These are phyloP conservation scores for Vulpes vulpes DNA, from an alignment of 2,113 vertebrate genomes.

Conservation along the genomic window DNA sequence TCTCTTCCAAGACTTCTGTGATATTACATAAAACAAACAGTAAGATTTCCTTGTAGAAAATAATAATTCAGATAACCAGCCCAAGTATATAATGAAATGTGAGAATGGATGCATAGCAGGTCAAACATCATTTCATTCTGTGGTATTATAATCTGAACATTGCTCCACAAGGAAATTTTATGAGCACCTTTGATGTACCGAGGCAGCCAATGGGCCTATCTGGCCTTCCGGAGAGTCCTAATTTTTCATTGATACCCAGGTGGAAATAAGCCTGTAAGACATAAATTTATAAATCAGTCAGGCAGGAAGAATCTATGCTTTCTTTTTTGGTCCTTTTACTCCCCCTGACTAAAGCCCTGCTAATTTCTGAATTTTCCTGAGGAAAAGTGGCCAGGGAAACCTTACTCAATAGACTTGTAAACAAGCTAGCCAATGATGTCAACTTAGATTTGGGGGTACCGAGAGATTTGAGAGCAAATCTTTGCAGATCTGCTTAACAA, in stretches of 20 bases:
- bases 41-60: constrained; percentile 41
- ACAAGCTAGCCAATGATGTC: neutral
- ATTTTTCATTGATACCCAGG: constrained; percentile 96
- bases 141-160: neutral
- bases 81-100: constrained; percentile 21
- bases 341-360: rapidly evolving
- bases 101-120: neutral
- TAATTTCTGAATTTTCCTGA: neutral
- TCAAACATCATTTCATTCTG: neutral
- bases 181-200: constrained; percentile 96
- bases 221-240: constrained; percentile 96
- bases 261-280: constrained; percentile 96
- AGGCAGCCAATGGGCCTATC: constrained; percentile 98
- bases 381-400: neutral
- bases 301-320: neutral
- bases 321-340: neutral
- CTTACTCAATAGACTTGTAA: neutral
- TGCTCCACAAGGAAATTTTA: neutral
- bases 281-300: constrained; percentile 19
- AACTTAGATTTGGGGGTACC: neutral
- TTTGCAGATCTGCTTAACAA: neutral
- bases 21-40: neutral
- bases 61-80: neutral
- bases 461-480: neutral
- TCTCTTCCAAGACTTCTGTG: neutral